Evolutionary conservation across 37 sponge, comb jelly and placozoan species (phyloP).

Genomic region (Geodia barretti): DNA sequence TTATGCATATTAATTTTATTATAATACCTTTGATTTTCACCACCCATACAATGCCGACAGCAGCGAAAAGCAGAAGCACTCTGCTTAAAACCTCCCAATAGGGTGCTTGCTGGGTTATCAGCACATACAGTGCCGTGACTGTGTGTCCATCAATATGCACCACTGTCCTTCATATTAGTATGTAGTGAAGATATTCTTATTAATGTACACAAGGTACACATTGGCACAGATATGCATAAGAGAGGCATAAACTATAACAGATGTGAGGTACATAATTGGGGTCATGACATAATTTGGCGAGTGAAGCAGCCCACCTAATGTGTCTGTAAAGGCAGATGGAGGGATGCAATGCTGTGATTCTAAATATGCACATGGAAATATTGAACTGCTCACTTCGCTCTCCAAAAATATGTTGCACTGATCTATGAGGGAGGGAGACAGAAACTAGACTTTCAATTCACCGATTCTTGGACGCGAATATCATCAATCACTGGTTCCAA

Average conservation of each 20-base stretch:
- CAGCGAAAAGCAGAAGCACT: not conserved
- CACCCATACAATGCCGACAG: conserved; percentile 17
- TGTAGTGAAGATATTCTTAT: not conserved
- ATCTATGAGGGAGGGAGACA: not conserved
- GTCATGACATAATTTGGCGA: not conserved
- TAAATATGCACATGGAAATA: too few relatives aligned
- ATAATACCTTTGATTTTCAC: conserved; percentile 21
- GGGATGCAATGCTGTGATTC: too few relatives aligned
- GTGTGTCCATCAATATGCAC: not conserved
- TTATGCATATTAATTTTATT: not conserved
- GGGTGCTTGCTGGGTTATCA: conserved; percentile 10
- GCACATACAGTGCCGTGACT: not conserved
- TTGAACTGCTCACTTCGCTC: too few relatives aligned
- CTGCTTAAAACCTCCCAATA: conserved; percentile 8
- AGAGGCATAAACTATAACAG: not conserved
- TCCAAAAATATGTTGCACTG: not conserved
- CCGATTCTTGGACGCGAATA: conserved; percentile 22
- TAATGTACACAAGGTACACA: not conserved
- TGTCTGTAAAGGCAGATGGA: too few relatives aligned
- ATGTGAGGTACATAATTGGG: not conserved
- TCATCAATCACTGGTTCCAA: conserved; percentile 44
- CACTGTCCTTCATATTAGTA: not conserved
- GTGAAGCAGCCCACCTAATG: too few relatives aligned
- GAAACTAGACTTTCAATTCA: not conserved
- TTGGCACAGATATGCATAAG: not conserved